These are phyloP conservation scores for Axis porcinus DNA, from an alignment of 2,113 vertebrate species.

Conservation along the genomic window DNA sequence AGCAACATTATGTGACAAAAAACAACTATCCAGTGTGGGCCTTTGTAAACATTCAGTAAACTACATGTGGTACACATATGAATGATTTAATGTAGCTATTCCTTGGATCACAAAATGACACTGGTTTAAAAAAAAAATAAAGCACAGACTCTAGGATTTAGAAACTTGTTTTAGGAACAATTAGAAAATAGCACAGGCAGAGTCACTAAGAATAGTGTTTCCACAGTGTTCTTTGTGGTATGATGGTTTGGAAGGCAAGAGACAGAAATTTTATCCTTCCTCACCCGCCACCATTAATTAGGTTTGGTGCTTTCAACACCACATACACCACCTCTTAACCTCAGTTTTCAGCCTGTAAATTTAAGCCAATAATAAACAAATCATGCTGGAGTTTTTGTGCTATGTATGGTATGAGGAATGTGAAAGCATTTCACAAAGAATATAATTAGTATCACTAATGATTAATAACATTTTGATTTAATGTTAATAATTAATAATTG, in stretches of 20 bases:
- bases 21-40: rapidly evolving
- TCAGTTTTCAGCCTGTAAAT: neutral
- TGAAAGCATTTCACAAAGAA: neutral
- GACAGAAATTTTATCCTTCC: rapidly evolving
- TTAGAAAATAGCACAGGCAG: rapidly evolving
- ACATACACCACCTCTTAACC: rapidly evolving
- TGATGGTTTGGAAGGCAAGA: neutral
- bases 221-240: rapidly evolving
- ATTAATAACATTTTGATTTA: neutral
- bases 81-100: neutral
- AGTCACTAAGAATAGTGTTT: rapidly evolving
- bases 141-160: neutral
- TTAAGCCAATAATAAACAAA: neutral
- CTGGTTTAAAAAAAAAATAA: neutral
- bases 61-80: rapidly evolving
- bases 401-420: neutral
- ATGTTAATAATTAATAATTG: neutral
- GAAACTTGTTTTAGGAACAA: neutral
- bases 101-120: neutral
- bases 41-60: neutral
- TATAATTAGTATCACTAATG: neutral
- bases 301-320: too few species aligned
- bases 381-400: neutral
- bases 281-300: rapidly evolving
- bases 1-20: rapidly evolving